Base-by-base conservation (phyloP, 92 coral and sea anemone species). In the Phenganax marumi region DNA sequence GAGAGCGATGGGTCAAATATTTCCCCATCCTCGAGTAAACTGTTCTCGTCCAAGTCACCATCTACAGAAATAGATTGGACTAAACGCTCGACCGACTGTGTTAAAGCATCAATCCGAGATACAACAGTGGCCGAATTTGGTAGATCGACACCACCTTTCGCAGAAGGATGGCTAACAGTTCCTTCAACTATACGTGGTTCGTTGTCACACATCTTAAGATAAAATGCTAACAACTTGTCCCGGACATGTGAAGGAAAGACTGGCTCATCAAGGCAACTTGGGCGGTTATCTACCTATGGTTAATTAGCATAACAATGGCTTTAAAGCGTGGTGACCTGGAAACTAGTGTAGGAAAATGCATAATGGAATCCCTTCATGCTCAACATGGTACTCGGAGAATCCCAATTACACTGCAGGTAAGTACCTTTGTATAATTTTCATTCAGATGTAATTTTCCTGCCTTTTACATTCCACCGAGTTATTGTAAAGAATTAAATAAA, bases 301-400 rank as follows among this genome's bases (percentile, higher is more conserved):
- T 43, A 48, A 87, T 87, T 87, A 76, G 87, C 85, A 77, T 83
- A 77, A 83, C 90, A 83, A 83, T 24, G 90, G 70, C 86, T 83
- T 83, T 82, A 68, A 87, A 82, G 75, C 90, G 87, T 87, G 82
- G 68, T 84, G 82, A 80, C 85, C 90, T 84, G 88, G 87, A 78
- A 76, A 63, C 83, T 23, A 84, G 83, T 70, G 61, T 52, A 58
- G 90, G 62, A 86, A 86, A 86, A 80, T 86, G 81, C 89, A 80
- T 78, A 70, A 70, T 73, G 89, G 89, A 86, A 85, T 85, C 89
- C 85, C 73, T 85, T 66, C 81, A 62, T 74, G 87, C 87, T 1
- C 1, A 4, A 33, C 43, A 33, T 33, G 43, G 43, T 33, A 33
- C n/a, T n/a, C n/a, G n/a, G n/a, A n/a, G n/a, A n/a, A n/a, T n/a